Evolutionary conservation across 2,888 invertebrate species (phyloP).

Genomic region (Hoplodrina blanda): DNA sequence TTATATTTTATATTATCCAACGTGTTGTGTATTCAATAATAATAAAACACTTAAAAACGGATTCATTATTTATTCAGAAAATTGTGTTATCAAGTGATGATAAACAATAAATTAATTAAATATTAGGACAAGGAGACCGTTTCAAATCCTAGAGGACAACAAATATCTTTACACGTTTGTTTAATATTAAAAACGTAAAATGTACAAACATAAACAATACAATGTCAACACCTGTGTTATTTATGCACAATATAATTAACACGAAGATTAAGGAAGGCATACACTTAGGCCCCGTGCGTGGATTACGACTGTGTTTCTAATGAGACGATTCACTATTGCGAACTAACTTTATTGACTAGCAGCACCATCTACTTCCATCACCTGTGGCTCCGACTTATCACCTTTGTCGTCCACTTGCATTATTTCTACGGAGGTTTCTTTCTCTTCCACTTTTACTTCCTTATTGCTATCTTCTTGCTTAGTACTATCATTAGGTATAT

Average conservation of each 20-base stretch:
- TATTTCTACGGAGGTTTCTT: slow-evolving; percentile 70
- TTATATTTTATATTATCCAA: slow-evolving; percentile 45
- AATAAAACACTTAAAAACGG: slow-evolving; percentile 69
- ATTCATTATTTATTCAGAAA: slow-evolving; percentile 88
- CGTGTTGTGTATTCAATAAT: slow-evolving; percentile 36
- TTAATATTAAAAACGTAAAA: slow-evolving; percentile 85
- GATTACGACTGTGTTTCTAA: slow-evolving; percentile 77
- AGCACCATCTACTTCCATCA: slow-evolving; percentile 88
- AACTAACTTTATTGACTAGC: slow-evolving; percentile 89
- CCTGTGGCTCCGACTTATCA: slow-evolving; percentile 76
- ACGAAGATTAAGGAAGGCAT: slow-evolving; percentile 73
- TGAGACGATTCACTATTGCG: slow-evolving; percentile 83
- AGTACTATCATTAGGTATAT: slow-evolving; percentile 72
- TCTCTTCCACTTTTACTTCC: slow-evolving; percentile 66
- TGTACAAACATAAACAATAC: slow-evolving; percentile 88
- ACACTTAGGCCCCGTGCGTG: slow-evolving; percentile 72
- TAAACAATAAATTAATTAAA: slow-evolving; percentile 89
- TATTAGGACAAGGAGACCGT: slow-evolving; percentile 83
- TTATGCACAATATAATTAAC: slow-evolving; percentile 80
- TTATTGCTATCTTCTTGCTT: slow-evolving; percentile 75
- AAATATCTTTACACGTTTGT: slow-evolving; percentile 74
- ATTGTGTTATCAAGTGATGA: slow-evolving; percentile 88
- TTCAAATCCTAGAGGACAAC: slow-evolving; percentile 82
- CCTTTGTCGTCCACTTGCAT: slow-evolving; percentile 81
- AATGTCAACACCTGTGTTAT: slow-evolving; percentile 83